A percentile compares a stretch with the other conserved stretches of the same genome.
These are phyloP conservation scores for Florisuga fusca DNA, from an alignment of 2,797 vertebrate genomes.

Conservation along the genomic window DNA sequence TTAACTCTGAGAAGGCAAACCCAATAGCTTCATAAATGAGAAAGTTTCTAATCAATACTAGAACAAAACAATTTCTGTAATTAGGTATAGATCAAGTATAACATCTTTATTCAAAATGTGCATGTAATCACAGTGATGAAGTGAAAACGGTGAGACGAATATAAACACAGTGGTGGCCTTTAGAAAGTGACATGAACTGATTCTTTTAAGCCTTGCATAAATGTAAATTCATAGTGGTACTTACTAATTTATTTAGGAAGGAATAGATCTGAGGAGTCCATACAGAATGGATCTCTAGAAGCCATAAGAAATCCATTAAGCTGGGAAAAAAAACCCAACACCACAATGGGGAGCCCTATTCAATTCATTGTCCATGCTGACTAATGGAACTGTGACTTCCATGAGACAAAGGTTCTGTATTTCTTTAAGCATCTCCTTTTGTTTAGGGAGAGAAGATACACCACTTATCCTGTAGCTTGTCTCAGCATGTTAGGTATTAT, in stretches of 20 bases:
- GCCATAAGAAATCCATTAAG: not conserved
- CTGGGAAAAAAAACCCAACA: not conserved
- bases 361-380: not conserved
- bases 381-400: not conserved
- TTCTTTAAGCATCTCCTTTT: not conserved
- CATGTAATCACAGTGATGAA: not conserved
- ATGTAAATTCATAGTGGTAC: not conserved
- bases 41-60: slow-evolving; percentile 10
- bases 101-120: not conserved
- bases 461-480: not conserved
- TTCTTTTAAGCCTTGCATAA: not conserved
- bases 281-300: not conserved
- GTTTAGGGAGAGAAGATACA: not conserved
- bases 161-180: not conserved
- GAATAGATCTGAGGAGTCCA: not conserved
- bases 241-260: not conserved
- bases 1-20: not conserved
- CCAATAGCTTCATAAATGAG: not conserved
- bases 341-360: not conserved
- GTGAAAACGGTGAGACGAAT: not conserved
- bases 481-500: not conserved
- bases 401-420: not conserved
- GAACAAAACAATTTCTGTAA: not conserved
- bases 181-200: not conserved
- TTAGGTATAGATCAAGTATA: not conserved